Percentiles rank a stretch among this genome's conserved stretches.
These are phyloP conservation scores for Tetropium fuscum DNA, from an alignment of 2,888 invertebrate genomes.

Conservation along the genomic window DNA sequence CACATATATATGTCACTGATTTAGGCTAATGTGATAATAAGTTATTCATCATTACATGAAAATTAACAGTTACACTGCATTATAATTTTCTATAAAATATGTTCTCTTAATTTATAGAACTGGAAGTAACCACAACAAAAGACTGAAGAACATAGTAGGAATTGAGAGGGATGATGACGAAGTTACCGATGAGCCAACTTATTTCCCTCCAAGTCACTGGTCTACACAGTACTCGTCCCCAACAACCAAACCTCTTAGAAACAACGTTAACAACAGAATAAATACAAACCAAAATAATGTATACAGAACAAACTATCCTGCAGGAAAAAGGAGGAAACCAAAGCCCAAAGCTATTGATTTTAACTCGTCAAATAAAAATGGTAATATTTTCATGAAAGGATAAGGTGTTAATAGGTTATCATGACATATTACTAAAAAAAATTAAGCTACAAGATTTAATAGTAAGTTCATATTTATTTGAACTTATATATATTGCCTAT, in stretches of 20 bases:
- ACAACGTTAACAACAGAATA: constrained; percentile 3
- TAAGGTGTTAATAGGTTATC: too few relatives aligned
- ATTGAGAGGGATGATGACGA: constrained; percentile 65
- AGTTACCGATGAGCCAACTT: constrained; percentile 66
- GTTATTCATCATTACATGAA: too few relatives aligned
- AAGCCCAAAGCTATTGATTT: constrained; percentile 36
- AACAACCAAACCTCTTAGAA: constrained; percentile 27
- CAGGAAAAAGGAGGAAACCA: constrained; percentile 16
- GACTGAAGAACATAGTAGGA: constrained; percentile 63
- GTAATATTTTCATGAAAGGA: too few relatives aligned
- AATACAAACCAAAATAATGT: constrained; percentile 27
- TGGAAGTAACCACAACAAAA: constrained; percentile 26
- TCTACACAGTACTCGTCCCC: constrained; percentile 64
- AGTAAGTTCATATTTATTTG: too few relatives aligned
- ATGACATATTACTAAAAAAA: too few relatives aligned
- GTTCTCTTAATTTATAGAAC: constrained; percentile 24
- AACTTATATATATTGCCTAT: too few relatives aligned
- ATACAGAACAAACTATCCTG: constrained; percentile 35
- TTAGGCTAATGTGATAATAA: too few relatives aligned
- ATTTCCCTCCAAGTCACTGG: constrained; percentile 70
- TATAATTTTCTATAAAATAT: too few relatives aligned
- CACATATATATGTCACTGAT: too few relatives aligned
- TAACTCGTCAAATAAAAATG: constrained; percentile 34
- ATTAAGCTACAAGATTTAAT: too few relatives aligned
- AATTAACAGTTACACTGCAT: too few relatives aligned